Conservation (phyloP, 64 coral and sea anemone species). For the Astreopora myriophthalma region DNA sequence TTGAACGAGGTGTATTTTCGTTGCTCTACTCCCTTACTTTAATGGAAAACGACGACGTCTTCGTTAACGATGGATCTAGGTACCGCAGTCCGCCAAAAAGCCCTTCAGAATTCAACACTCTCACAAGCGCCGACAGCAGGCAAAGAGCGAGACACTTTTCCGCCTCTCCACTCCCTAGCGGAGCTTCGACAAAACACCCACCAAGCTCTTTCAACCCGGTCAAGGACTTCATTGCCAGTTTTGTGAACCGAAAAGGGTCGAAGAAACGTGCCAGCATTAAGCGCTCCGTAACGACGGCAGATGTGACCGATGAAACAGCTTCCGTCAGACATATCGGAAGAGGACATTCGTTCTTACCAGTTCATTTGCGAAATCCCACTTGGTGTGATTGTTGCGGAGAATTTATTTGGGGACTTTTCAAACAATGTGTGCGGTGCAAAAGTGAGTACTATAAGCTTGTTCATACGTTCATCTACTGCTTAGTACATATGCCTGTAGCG, state of each 20-base stretch:
- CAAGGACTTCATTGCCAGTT: slow-evolving; percentile 87
- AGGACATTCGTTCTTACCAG: slow-evolving; percentile 73
- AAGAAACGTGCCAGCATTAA: slow-evolving; percentile 64
- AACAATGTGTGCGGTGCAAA: slow-evolving; percentile 91
- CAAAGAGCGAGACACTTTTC: slow-evolving; percentile 47
- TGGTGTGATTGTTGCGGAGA: slow-evolving; percentile 96
- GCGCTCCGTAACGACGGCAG: slow-evolving; percentile 63
- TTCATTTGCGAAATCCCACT: slow-evolving; percentile 84
- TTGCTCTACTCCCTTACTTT: slow-evolving; percentile 52
- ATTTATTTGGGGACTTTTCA: slow-evolving; percentile 94
- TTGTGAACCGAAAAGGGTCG: slow-evolving; percentile 71
- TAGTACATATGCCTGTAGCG: background rate
- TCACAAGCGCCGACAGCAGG: background rate
- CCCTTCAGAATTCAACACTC: slow-evolving; percentile 44
- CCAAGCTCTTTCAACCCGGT: slow-evolving; percentile 76
- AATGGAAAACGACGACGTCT: slow-evolving; percentile 77
- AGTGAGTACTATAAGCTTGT: slow-evolving; percentile 69
- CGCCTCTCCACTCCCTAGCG: slow-evolving; percentile 42
- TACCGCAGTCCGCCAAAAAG: slow-evolving; percentile 11
- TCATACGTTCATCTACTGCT: background rate
- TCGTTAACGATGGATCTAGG: slow-evolving; percentile 47
- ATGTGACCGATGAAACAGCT: slow-evolving; percentile 44
- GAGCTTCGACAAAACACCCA: slow-evolving; percentile 40
- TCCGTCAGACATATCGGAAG: slow-evolving; percentile 59
- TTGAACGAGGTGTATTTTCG: slow-evolving; percentile 61